Evolutionary conservation across 2,888 invertebrate species (phyloP), one percentile per base, ranked within the genome.

Genomic region (Macroteleia sp.): DNA sequence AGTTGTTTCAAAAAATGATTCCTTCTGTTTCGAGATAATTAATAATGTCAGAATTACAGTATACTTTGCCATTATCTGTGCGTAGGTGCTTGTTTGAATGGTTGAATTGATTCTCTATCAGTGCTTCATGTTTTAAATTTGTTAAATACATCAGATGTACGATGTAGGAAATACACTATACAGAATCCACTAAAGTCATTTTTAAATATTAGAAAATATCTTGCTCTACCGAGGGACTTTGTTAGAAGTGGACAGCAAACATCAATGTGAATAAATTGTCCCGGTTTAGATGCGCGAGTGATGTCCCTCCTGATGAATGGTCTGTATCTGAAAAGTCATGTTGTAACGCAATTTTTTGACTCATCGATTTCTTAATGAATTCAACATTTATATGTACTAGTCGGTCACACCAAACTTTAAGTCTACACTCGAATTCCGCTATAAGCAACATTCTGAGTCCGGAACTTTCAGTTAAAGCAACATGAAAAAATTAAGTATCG

Each of bases 1-100:
- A 0, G 79, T 69, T 1, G 16, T 62, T 14, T 80, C 66, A 6
- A 41, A 14, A n/a, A 0, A 19, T 14, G 9, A 81, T 82, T 0
- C 79, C 80, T n/a, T 25, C 25, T 1, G 9, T 9, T 5, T 34
- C n/a, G 5, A 79, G 22, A 22, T 64, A 76, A 0, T 25, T 20
- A 32, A 19, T 22, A 36, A 83, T 48, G 2, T 30, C 39, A 5
- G 1, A 6, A 8, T 70, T 80, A 4, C 28, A 22, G 22, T 71
- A 81, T 25, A 80, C 77, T 9, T 10, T 14, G 1, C 79, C 80
- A n/a, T 81, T 81, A 39, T 80, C 82, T 0, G 61, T 28, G 0
- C 74, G 75, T 5, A 81, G 16, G 1, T 12, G 32, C 25, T 75
- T 67, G 6, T 77, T 67, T 0, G 34, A 30, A 4, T 22, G 17